A percentile compares a stretch with the other conserved stretches of the same genome.
Conservation (phyloP, 30 jellyfish, hydroid and myxozoan species). For the Turritopsis dohrnii region DNA sequence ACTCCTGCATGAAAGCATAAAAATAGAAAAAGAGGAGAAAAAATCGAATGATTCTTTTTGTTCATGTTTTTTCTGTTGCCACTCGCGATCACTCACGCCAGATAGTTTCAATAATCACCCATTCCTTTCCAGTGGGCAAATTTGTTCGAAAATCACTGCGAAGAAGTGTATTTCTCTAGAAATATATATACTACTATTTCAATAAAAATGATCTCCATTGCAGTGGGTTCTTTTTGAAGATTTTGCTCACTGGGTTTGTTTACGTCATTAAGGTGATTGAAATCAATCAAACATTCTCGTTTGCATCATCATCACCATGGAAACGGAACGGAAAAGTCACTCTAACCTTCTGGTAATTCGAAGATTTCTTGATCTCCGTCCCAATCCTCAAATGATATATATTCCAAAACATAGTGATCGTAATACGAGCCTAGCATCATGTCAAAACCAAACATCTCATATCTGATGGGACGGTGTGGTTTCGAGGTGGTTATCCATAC, state of each 20-base stretch:
- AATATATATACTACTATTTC: no score
- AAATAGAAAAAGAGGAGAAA: neutral
- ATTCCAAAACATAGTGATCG: constrained; percentile 87
- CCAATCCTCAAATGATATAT: constrained; percentile 82
- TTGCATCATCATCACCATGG: no score
- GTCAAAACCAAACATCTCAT: constrained; percentile 94
- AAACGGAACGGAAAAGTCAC: neutral
- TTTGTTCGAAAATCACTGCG: neutral
- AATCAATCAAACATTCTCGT: neutral
- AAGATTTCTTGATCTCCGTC: constrained; percentile 39
- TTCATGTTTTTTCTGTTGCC: no score
- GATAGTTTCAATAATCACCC: neutral
- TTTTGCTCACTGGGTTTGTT: neutral
- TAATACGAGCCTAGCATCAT: constrained; percentile 93
- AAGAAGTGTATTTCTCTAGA: neutral
- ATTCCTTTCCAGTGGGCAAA: neutral
- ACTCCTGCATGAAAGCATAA: constrained; percentile 25
- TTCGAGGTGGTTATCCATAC: constrained; percentile 88
- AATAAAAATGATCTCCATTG: no score
- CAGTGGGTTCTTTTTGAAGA: neutral
- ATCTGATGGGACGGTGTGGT: constrained; percentile 91
- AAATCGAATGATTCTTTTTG: no score
- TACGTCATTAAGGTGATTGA: neutral
- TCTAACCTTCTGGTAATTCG: constrained; percentile 62
- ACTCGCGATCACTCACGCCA: neutral